Conservation (phyloP, 2,113 vertebrate species). For the Ophiodon elongatus region DNA sequence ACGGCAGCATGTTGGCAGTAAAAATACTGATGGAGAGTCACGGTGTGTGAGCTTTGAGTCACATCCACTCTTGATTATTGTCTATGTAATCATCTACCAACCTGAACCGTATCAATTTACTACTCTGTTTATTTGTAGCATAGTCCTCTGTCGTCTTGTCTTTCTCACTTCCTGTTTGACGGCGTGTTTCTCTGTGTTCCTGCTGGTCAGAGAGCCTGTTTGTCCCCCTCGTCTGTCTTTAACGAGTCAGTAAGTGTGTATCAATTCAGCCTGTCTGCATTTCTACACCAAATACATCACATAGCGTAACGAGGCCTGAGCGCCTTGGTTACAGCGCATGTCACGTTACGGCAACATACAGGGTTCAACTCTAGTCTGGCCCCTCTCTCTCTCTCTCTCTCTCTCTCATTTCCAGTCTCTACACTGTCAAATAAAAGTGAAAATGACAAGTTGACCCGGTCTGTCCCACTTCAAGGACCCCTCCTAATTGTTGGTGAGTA, state of each 20-base stretch:
- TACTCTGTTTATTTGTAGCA: conserved; percentile 17
- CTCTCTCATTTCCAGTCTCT: not conserved
- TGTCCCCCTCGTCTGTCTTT: not conserved
- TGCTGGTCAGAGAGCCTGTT: not conserved
- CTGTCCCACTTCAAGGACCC: not conserved
- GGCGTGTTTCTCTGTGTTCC: conserved; percentile 8
- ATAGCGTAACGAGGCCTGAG: too few species aligned
- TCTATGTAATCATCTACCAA: not conserved
- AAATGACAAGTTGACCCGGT: not conserved
- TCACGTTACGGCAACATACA: not conserved
- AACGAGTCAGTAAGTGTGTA: not conserved
- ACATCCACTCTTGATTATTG: conserved; percentile 29
- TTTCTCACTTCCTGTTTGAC: conserved; percentile 45
- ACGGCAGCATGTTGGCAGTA: not conserved
- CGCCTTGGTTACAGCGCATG: not conserved
- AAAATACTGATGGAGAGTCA: not conserved
- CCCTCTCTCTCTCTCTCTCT: not conserved
- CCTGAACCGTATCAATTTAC: conserved; percentile 26
- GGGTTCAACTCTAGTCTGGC: not conserved
- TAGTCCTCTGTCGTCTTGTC: conserved; percentile 31
- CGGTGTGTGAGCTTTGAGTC: conserved; percentile 53
- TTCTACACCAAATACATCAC: not conserved
- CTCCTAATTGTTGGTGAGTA: not conserved
- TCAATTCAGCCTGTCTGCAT: not conserved
- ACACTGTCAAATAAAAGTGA: not conserved